Base-by-base conservation (phyloP, 2,888 invertebrate species). In the Drosophila picticornis region DNA sequence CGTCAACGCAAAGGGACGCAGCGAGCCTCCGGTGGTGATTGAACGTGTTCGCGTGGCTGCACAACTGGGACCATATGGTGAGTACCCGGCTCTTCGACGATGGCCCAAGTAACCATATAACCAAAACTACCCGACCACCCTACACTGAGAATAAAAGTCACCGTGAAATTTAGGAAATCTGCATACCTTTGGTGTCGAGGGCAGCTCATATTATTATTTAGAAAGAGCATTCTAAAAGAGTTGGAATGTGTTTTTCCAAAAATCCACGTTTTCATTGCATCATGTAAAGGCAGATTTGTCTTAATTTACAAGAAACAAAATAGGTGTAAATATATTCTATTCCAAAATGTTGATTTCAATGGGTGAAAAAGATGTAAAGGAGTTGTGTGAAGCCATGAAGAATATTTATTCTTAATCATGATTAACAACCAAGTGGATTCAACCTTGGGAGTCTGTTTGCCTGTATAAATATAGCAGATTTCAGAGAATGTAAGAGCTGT, bases 1-100 rank as follows among this genome's bases (percentile, higher is more conserved):
- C 27, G 96, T 96, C 82, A 98, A 97, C 83, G 96, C 96, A 10
- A 95, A 96, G 90, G 97, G 97, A 70, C 95, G 96, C 79, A 97
- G 97, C 77, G 94, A 95, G 65, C 96, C 96, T 60, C 96, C 97
- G 2, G 96, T 96, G 66, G 95, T 96, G 66, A 94, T 97, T 91
- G 95, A 94, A 82, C 91, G 92, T 70, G 92, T 93, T 68, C 92
- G 93, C 80, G 92, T 93, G 72, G 93, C 93, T 66, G 92, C 93
- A 70, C 93, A 93, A 88, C 86, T 93, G 88, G 93, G 93, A 83
- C 93, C 93, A 84, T 93, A 93, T 86, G 93, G 93, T 94, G 88
- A 92, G 90, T 89, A 71, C 36, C 72, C 66, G 10, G 51, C 59
- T 72, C 38, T 16, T 56, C 50, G 38, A 66, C 50, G 9, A 46